Evolutionary conservation across 2,888 invertebrate genomes (phyloP), one percentile per base, ranked within the genome.

Genomic region (Terebella lapidaria): DNA sequence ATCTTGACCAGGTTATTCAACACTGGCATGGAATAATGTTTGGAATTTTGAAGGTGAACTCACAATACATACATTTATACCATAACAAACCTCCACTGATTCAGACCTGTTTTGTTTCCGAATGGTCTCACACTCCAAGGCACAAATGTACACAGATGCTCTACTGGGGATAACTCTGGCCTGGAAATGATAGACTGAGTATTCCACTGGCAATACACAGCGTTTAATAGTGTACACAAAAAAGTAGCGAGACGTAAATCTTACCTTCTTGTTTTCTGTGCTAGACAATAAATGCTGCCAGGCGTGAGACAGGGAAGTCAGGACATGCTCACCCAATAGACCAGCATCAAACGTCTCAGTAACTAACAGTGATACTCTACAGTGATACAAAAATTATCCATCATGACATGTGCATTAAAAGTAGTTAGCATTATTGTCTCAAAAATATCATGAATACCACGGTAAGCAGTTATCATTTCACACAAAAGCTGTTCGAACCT

Each of bases 271-370:
- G n/a, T 10, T 15, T n/a, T 35, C 42, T 35, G 42, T 35, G n/a
- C n/a, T 35, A 10, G n/a, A 15, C 22, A 57, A 2, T 51, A 47
- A 15, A 67, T 85, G 77, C 59, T 85, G 80, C 85, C 87, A 87
- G 3, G 89, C 89, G 81, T 90, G 88, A 47, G 84, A 63, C 47
- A 78, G 78, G 22, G 87, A 86, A 67, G 85, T 83, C 49, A 91
- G 76, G 35, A 88, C 84, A 70, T 86, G 84, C 79, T 91, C 91
- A 1, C 91, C 91, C 77, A 91, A 87, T 27, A 91, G 75, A 0
- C 88, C 90, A 54, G 88, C 87, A 82, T 91, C 91, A 81, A 91
- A 88, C 65, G 87, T 86, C 81, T 92, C 91, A 1, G 89, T 89
- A 0, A 91, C 84, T 57, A 91, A 77, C 51, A 90, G 75, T 57